Percentiles rank a stretch among this genome's conserved stretches.
Conservation (phyloP, 2,113 vertebrate genomes). For the Pachypanchax playfairii region DNA sequence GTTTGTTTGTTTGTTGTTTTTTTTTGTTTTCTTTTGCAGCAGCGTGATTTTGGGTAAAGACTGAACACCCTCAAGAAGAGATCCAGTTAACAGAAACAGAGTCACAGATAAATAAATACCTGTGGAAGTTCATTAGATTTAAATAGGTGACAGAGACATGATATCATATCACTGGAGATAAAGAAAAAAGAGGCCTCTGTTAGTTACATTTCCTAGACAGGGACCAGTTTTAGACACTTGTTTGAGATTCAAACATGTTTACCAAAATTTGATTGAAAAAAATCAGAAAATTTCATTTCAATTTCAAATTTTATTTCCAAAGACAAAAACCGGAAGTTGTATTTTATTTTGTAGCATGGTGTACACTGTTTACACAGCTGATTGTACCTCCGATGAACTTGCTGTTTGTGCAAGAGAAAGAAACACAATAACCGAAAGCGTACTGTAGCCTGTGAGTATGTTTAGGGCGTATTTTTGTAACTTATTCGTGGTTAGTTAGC, state of each 20-base stretch:
- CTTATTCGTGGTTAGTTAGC: not conserved
- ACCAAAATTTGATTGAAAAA: too few relatives aligned
- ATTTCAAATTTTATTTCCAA: not conserved
- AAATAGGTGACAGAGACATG: too few relatives aligned
- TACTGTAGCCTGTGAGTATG: constrained; percentile 25
- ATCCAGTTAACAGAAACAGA: too few relatives aligned
- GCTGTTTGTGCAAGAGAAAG: not conserved
- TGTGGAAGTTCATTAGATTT: not conserved
- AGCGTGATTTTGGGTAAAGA: too few relatives aligned
- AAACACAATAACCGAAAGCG: too few relatives aligned
- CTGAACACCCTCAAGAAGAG: too few relatives aligned
- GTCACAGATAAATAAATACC: not conserved
- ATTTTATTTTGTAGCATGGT: not conserved
- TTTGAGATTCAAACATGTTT: too few relatives aligned
- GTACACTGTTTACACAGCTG: not conserved
- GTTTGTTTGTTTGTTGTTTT: too few relatives aligned
- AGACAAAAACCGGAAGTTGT: constrained; percentile 27
- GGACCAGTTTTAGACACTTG: not conserved
- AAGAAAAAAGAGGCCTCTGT: not conserved
- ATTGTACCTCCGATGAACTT: not conserved
- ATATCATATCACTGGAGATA: not conserved
- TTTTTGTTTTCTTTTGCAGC: too few relatives aligned
- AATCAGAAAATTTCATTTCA: too few relatives aligned
- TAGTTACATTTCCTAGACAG: too few relatives aligned
- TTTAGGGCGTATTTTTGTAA: not conserved